Evolutionary conservation across 2,113 vertebrate species (phyloP).

Genomic region (Brachypteracias leptosomus): DNA sequence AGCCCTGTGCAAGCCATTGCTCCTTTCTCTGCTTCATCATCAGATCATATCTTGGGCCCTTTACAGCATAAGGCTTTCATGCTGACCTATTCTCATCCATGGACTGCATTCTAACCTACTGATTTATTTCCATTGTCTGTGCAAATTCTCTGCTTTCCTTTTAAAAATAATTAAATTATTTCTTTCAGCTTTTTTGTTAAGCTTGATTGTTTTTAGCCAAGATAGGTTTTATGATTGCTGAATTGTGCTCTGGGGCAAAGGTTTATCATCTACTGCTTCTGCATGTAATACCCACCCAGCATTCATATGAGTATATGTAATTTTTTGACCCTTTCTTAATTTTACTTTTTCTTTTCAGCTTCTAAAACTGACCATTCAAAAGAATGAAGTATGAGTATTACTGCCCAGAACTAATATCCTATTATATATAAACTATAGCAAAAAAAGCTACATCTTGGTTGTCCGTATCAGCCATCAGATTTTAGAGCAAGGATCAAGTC

Average conservation of each 20-base stretch:
- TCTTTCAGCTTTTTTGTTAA: not conserved
- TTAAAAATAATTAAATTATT: not conserved
- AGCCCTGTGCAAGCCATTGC: not conserved
- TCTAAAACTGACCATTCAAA: not conserved
- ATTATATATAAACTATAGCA: not conserved
- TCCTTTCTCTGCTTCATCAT: not conserved
- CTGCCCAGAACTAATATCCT: not conserved
- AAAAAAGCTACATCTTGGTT: not conserved
- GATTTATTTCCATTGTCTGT: not conserved
- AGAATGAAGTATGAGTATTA: not conserved
- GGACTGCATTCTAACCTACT: not conserved
- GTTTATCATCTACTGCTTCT: not conserved
- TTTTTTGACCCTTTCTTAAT: not conserved
- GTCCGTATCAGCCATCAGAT: not conserved
- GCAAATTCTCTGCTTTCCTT: not conserved
- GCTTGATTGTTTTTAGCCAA: not conserved
- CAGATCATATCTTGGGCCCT: not conserved
- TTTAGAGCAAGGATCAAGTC: not conserved
- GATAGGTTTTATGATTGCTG: not conserved
- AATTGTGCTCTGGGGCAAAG: not conserved
- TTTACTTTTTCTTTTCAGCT: not conserved
- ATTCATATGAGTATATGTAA: not conserved
- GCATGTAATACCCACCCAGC: not conserved
- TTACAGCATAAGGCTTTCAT: not conserved
- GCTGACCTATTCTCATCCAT: not conserved